phyloP scores from a whole-genome alignment of 2,113 vertebrate genomes.

The Parus major region DNA sequence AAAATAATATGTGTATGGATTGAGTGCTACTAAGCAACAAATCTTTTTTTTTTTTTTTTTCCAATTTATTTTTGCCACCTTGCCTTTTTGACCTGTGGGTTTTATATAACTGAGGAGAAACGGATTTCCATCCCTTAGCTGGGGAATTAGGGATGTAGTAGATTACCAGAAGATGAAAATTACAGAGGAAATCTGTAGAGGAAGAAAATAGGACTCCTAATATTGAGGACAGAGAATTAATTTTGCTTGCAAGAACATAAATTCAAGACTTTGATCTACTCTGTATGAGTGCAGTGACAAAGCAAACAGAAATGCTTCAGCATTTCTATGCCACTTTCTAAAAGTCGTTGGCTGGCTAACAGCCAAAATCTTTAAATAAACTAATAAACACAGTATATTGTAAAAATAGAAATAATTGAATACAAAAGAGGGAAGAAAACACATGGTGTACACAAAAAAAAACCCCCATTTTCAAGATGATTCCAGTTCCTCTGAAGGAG shows the following conservation, averaged over 20 bases:
- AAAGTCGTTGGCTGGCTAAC: not conserved
- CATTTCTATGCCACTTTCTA: not conserved
- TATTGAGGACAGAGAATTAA: not conserved
- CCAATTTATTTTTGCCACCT: not conserved
- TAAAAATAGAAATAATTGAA: not conserved
- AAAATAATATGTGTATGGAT: not conserved
- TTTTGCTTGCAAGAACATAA: not conserved
- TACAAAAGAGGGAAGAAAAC: not conserved
- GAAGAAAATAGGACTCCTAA: not conserved
- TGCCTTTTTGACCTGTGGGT: not conserved
- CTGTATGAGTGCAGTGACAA: not conserved
- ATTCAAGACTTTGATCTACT: not conserved
- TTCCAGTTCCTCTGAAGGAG: not conserved
- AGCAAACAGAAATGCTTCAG: not conserved
- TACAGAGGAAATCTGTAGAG: not conserved
- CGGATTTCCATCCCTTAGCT: not conserved
- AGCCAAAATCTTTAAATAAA: not conserved
- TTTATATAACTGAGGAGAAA: not conserved
- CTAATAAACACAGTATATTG: not conserved
- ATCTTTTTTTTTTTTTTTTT: not conserved
- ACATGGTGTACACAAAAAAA: not conserved
- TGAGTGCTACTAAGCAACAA: not conserved
- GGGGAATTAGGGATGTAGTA: not conserved
- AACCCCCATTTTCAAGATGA: not conserved
- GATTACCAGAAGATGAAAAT: not conserved